Base-by-base conservation (phyloP, 2,113 vertebrate genomes). In the Trochalopteron elliotii region DNA sequence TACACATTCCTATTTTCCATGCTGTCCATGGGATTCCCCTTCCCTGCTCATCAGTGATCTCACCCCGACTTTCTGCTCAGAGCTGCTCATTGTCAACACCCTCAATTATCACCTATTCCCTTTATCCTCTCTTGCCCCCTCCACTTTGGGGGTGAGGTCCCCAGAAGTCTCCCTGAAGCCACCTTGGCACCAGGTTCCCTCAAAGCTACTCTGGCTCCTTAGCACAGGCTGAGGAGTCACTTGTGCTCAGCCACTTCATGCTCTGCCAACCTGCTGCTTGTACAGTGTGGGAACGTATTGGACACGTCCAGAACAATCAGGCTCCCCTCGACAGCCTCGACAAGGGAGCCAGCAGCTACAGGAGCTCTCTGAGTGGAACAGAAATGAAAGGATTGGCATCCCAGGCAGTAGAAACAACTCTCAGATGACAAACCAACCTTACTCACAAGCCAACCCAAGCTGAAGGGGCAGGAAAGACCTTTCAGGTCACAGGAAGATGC, bases 81-180 rank as follows among this genome's bases (percentile, higher is more conserved):
- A 83, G 52, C n/a, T 21, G 28, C 28, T 79, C 37, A 2, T 7
- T 18, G 45, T 57, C 40, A 81, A 33, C 0, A 0, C 28, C 18
- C 49, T 69, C 89, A 1, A 3, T 68, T 85, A 49, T 47, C 33
- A 79, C 53, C 33, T 14, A 5, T 18, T 75, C 53, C 33, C 24
- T 79, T 85, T 33, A 68, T 44, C 30, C 71, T 9, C 44, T 63
- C 52, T 15, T 25, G 5, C 44, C 82, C 39, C 30, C 56, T 47
- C 18, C 4, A 1, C 33, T 2, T 0, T 1, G 35, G 16, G 16
- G 25, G 4, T 2, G 5, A 94, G 65, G 47, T n/a, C 57, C 83
- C 65, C 79, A n/a, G 13, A 67, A 53, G 14, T 49, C 30, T 56
- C 67, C 55, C 28, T 45, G 39, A 63, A 87, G 69, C 60, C 11